phyloP scores from a whole-genome alignment of 1,140 invertebrate species.

The Drosophila virilis region DNA sequence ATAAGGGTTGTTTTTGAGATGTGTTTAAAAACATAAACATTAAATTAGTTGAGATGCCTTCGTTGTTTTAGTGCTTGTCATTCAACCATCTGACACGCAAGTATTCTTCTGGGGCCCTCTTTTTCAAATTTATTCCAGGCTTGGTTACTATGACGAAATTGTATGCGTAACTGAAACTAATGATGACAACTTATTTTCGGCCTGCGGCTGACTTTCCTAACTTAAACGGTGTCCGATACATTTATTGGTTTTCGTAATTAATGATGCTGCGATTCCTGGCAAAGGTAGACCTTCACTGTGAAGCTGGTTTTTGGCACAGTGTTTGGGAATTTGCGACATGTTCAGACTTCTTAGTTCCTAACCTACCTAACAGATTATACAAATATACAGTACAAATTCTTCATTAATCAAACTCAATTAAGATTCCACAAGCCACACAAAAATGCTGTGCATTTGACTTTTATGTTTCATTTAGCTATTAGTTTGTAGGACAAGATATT shows the following conservation, averaged over 20 bases:
- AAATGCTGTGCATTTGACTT: slow-evolving; percentile 44
- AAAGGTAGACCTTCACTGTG: slow-evolving; percentile 29
- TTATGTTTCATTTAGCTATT: slow-evolving; percentile 47
- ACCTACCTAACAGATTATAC: slow-evolving; percentile 1
- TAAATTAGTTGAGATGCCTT: slow-evolving; percentile 6
- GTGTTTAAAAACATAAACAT: slow-evolving; percentile 6
- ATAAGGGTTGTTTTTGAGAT: slow-evolving; percentile 58
- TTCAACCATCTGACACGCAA: slow-evolving; percentile 8
- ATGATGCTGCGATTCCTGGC: slow-evolving; percentile 45
- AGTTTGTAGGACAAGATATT: not conserved
- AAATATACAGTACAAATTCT: slow-evolving; percentile 14
- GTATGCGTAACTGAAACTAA: slow-evolving; percentile 60
- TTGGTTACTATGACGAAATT: slow-evolving; percentile 4
- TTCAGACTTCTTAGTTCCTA: not conserved
- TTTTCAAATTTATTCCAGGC: not conserved
- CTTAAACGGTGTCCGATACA: slow-evolving; percentile 54
- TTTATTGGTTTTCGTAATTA: slow-evolving; percentile 76
- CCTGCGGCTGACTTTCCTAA: not conserved
- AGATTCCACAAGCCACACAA: not conserved
- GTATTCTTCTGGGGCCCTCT: not conserved
- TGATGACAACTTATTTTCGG: slow-evolving; percentile 74
- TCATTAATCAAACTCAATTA: slow-evolving; percentile 58
- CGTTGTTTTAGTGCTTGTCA: not conserved
- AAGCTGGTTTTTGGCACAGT: slow-evolving; percentile 43
- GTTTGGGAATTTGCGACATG: not conserved